A percentile compares a stretch with the other conserved stretches of the same genome.
Conservation (phyloP, 2,888 invertebrate species). For the Drosophila setosimentum region DNA sequence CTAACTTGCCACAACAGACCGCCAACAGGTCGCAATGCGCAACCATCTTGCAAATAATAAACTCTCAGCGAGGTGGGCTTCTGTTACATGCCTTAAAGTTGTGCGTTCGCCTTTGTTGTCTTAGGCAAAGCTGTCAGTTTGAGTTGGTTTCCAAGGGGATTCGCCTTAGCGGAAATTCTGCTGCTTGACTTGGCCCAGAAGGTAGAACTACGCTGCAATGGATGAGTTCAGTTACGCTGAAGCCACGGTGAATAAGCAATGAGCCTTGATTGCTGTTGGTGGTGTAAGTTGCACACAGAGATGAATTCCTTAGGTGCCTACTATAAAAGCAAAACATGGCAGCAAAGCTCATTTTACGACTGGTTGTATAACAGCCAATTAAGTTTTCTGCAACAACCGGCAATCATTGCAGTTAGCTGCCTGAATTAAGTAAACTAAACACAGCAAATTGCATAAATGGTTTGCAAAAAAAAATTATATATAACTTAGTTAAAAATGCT, state of each 20-base stretch:
- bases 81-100: not conserved
- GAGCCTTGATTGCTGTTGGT: not conserved
- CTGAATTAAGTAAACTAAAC: constrained; percentile 8
- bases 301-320: not conserved
- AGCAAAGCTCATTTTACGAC: not conserved
- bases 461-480: constrained; percentile 6
- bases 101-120: not conserved
- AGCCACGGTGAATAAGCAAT: constrained; percentile 3
- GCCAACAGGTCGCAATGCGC: constrained; percentile 2
- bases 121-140: constrained; percentile 1
- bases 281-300: not conserved
- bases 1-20: not conserved
- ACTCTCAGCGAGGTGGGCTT: not conserved
- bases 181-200: not conserved
- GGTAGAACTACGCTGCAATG: not conserved
- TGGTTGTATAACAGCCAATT: constrained; percentile 6
- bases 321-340: not conserved
- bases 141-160: constrained; percentile 6
- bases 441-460: constrained; percentile 2
- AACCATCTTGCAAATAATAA: constrained; percentile 2
- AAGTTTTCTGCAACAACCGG: constrained; percentile 2
- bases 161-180: not conserved
- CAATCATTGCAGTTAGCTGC: constrained; percentile 10
- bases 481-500: not conserved
- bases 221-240: constrained; percentile 6